phyloP scores from a whole-genome alignment of 2,113 vertebrate species.

The Oceanodroma tethys region DNA sequence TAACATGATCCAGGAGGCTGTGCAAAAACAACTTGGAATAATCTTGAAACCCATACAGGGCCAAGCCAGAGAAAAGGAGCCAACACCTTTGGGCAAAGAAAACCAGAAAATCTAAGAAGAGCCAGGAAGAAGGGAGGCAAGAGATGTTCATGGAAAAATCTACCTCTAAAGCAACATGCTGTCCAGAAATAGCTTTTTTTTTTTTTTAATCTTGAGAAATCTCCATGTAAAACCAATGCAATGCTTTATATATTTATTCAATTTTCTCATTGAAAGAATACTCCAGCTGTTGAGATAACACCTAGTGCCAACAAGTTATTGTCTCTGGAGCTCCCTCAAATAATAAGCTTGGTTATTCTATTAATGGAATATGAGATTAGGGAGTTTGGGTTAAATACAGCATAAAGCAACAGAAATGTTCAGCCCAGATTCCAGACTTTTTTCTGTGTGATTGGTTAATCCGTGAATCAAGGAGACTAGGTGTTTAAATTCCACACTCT shows the following conservation, averaged over 20 bases:
- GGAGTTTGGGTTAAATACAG: neutral
- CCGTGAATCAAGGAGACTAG: neutral
- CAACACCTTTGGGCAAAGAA: conserved; percentile 38
- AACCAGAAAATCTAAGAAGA: conserved; percentile 10
- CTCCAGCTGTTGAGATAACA: neutral
- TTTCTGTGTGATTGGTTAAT: neutral
- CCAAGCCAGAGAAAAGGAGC: neutral
- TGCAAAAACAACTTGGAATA: conserved; percentile 40
- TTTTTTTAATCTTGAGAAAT: neutral
- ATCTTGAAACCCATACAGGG: neutral
- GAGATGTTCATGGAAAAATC: conserved; percentile 28
- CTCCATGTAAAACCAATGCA: neutral
- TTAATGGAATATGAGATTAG: neutral
- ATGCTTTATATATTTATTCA: neutral
- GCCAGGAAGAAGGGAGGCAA: conserved; percentile 11
- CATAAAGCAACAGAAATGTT: neutral
- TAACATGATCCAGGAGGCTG: conserved; percentile 12
- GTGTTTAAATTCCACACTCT: neutral
- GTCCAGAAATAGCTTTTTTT: neutral
- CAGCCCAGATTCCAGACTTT: neutral
- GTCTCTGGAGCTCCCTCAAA: neutral
- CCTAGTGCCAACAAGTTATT: neutral
- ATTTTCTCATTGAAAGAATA: neutral
- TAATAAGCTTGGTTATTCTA: neutral
- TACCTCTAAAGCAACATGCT: neutral